These are phyloP conservation scores for Harpagifer antarcticus DNA, from an alignment of 2,797 vertebrate species.

Conservation along the genomic window DNA sequence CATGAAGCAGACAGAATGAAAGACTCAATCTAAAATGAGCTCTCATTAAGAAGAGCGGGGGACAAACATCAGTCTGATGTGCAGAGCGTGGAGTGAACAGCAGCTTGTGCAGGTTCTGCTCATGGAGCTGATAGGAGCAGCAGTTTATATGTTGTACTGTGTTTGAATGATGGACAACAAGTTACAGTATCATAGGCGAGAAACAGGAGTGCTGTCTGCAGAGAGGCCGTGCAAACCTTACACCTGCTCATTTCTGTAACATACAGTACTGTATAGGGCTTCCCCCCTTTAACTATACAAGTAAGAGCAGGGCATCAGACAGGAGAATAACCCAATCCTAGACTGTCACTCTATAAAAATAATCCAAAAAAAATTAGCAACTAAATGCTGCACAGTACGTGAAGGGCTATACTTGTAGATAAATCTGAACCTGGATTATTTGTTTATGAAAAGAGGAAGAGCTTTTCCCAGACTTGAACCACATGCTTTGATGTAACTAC, in stretches of 20 bases:
- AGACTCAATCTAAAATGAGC: constrained; percentile 51
- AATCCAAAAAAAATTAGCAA: not conserved
- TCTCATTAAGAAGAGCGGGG: constrained; percentile 63
- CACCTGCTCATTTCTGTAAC: no score
- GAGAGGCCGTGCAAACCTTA: no score
- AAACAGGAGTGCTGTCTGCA: not conserved
- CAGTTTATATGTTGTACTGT: constrained; percentile 58
- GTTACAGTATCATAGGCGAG: constrained; percentile 22
- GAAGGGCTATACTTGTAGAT: not conserved
- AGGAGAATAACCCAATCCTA: no score
- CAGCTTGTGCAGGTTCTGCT: constrained; percentile 61
- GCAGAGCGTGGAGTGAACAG: constrained; percentile 42
- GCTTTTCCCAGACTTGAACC: constrained; percentile 12
- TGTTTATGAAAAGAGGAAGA: constrained; percentile 29
- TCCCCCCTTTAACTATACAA: no score
- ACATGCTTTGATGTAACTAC: constrained; percentile 44
- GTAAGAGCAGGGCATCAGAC: no score
- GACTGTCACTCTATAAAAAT: no score
- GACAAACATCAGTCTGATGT: constrained; percentile 59
- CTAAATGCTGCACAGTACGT: not conserved
- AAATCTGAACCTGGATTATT: constrained; percentile 18
- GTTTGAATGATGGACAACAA: constrained; percentile 35
- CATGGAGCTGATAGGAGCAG: constrained; percentile 51
- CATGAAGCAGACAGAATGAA: constrained; percentile 42
- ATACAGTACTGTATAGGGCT: no score